Evolutionary conservation across 2,888 invertebrate genomes (phyloP).

Genomic region (Drosophila picticornis): DNA sequence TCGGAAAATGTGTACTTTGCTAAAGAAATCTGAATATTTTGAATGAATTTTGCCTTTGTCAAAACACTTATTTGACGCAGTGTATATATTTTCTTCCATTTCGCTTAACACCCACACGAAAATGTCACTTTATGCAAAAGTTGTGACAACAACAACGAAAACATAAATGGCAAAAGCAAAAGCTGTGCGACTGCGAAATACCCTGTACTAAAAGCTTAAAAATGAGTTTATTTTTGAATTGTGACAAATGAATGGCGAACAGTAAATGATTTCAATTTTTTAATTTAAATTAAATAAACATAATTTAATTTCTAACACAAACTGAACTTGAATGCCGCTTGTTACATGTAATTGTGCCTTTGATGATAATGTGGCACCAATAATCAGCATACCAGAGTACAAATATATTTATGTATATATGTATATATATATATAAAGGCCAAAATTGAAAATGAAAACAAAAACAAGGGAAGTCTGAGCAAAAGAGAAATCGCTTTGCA

Average conservation of each 20-base stretch:
- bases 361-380: not conserved
- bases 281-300: not conserved
- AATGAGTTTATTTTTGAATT: not conserved
- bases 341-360: not conserved
- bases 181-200: not conserved
- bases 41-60: not conserved
- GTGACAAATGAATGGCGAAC: not conserved
- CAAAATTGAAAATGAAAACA: slow-evolving; percentile 15
- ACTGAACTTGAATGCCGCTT: not conserved
- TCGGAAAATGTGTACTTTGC: not conserved
- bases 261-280: not conserved
- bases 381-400: not conserved
- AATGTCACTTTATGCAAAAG: slow-evolving; percentile 48
- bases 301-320: not conserved
- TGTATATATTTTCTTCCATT: slow-evolving; percentile 5
- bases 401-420: too few relatives aligned
- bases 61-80: not conserved
- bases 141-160: slow-evolving; percentile 32
- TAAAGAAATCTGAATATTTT: not conserved
- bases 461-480: slow-evolving; percentile 17
- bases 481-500: slow-evolving; percentile 65
- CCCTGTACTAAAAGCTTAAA: not conserved
- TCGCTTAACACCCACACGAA: slow-evolving; percentile 44
- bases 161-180: slow-evolving; percentile 7
- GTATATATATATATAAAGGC: slow-evolving; percentile 1